These are phyloP conservation scores for Myotis myotis DNA, from an alignment of 2,797 vertebrate genomes.

Conservation along the genomic window DNA sequence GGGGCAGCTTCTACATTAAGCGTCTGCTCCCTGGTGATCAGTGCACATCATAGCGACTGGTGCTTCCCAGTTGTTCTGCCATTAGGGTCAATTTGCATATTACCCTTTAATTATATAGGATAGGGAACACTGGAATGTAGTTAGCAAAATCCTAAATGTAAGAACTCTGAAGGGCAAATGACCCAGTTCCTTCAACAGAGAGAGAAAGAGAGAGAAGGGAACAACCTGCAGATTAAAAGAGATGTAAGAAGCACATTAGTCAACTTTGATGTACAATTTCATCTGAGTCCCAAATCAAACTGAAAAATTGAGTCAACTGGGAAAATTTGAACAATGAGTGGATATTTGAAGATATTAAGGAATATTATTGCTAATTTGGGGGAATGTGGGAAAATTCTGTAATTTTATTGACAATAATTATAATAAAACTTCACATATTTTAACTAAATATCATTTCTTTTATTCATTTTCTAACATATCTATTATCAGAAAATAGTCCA, in stretches of 20 bases:
- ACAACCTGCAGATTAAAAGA: neutral
- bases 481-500: neutral
- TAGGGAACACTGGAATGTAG: neutral
- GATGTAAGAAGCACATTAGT: neutral
- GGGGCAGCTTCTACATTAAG: too few species aligned
- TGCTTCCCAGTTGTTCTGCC: too few species aligned
- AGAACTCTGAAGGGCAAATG: neutral
- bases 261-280: neutral
- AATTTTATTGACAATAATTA: neutral
- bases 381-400: neutral
- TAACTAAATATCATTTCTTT: slow-evolving; percentile 36
- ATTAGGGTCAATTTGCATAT: too few species aligned
- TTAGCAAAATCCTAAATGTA: neutral
- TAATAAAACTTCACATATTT: slow-evolving; percentile 3
- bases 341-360: neutral
- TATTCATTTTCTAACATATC: neutral
- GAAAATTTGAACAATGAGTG: neutral
- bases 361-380: neutral
- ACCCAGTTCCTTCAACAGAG: neutral
- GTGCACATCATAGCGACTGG: too few species aligned
- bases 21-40: too few species aligned
- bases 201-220: neutral
- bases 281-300: neutral
- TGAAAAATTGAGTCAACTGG: neutral
- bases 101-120: too few species aligned